Percentiles rank a stretch among this genome's conserved stretches.
Evolutionary conservation across 2,888 invertebrate species (phyloP).

Genomic region (Tetramorium bicarinatum): DNA sequence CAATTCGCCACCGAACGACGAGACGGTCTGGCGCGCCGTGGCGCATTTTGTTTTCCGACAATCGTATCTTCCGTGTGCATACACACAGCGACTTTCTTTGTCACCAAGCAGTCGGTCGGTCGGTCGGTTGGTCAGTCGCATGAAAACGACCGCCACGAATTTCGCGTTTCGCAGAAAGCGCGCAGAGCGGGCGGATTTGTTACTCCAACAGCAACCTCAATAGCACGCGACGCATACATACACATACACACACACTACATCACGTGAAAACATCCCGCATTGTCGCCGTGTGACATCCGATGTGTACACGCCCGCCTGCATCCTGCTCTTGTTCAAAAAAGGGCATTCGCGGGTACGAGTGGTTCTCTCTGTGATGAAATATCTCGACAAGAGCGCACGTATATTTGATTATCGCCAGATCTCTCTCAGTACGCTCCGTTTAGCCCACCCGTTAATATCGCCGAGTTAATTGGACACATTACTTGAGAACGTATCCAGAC

Average conservation of each 20-base stretch:
- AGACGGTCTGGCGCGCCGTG: not conserved
- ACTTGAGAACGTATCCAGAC: not conserved
- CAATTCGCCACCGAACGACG: conserved; percentile 8
- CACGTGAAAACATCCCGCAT: conserved; percentile 31
- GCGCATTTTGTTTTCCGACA: conserved; percentile 43
- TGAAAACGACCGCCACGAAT: conserved; percentile 36
- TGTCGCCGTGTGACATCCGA: conserved; percentile 43
- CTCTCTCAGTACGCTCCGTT: not conserved
- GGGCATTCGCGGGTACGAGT: conserved; percentile 36
- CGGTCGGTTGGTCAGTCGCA: not conserved
- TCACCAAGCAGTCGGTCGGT: not conserved
- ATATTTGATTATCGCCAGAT: conserved; percentile 25
- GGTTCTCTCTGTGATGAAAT: conserved; percentile 38
- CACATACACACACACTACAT: not conserved
- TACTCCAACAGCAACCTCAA: conserved; percentile 41
- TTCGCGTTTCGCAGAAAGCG: conserved; percentile 10
- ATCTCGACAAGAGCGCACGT: conserved; percentile 27
- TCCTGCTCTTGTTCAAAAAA: conserved; percentile 41
- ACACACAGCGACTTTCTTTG: conserved; percentile 16
- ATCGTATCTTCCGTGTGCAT: conserved; percentile 2
- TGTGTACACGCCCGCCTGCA: conserved; percentile 49
- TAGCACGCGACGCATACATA: not conserved
- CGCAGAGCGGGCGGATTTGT: conserved; percentile 18
- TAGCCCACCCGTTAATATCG: not conserved
- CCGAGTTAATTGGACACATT: conserved; percentile 27